Conservation (phyloP, 2,797 vertebrate genomes). For the Scleropages formosus region DNA sequence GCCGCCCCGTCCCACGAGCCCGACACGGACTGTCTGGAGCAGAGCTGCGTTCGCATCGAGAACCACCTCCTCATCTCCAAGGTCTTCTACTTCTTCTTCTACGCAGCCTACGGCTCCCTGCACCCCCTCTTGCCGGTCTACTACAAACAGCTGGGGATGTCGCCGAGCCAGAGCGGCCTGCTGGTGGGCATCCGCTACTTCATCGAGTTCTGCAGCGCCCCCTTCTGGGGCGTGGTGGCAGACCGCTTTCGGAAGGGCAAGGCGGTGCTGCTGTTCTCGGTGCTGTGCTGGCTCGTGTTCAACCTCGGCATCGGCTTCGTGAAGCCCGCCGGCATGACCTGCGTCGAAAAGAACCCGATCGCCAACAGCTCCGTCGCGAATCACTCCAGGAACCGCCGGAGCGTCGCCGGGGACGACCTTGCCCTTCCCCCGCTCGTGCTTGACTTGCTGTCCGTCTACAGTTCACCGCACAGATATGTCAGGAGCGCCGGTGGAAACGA, state of each 20-base stretch:
- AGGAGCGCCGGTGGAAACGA: slow-evolving; percentile 43
- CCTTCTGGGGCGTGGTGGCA: slow-evolving; percentile 95
- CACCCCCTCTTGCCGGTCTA: slow-evolving; percentile 91
- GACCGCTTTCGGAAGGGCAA: slow-evolving; percentile 94
- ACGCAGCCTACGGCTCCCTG: slow-evolving; percentile 92
- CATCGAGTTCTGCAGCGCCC: slow-evolving; percentile 97
- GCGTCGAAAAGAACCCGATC: slow-evolving; percentile 68
- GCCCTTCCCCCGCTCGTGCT: background rate
- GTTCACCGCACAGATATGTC: slow-evolving; percentile 25
- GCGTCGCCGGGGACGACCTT: slow-evolving; percentile 37
- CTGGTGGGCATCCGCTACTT: slow-evolving; percentile 95
- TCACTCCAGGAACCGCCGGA: slow-evolving; percentile 43
- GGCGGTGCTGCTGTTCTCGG: slow-evolving; percentile 85
- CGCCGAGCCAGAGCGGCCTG: slow-evolving; percentile 86
- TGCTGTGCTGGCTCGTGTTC: slow-evolving; percentile 93
- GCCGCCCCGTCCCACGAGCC: slow-evolving; percentile 45
- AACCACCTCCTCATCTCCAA: slow-evolving; percentile 90
- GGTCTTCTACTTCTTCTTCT: slow-evolving; percentile 98
- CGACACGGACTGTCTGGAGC: slow-evolving; percentile 80
- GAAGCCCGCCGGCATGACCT: slow-evolving; percentile 81
- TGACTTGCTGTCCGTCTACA: background rate
- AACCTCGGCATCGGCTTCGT: slow-evolving; percentile 93
- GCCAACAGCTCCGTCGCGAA: slow-evolving; percentile 46
- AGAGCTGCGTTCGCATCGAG: slow-evolving; percentile 82
- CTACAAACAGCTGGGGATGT: slow-evolving; percentile 95